phyloP scores from a whole-genome alignment of 2,797 vertebrate genomes.

The Acrocephalus scirpaceus region DNA sequence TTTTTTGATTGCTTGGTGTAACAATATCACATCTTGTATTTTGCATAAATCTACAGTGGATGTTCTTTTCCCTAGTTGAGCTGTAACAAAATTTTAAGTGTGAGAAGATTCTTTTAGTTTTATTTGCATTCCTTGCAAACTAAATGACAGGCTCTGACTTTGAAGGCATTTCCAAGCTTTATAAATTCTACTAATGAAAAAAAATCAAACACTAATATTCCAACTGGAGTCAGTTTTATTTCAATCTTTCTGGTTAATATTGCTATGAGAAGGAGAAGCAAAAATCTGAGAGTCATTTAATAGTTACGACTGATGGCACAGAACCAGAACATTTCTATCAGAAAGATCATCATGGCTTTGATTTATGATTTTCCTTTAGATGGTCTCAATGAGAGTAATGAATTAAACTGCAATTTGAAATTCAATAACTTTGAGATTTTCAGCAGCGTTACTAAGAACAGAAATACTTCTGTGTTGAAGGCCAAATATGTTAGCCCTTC shows the following conservation, averaged over 20 bases:
- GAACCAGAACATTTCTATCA: neutral
- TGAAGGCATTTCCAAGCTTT: neutral
- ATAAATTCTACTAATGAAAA: neutral
- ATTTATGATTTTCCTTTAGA: neutral
- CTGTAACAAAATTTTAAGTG: neutral
- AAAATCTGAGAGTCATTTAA: neutral
- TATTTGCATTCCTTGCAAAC: neutral
- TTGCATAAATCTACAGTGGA: neutral
- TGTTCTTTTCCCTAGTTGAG: neutral
- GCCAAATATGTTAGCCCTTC: neutral
- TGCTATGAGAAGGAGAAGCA: neutral
- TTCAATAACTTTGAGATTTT: neutral
- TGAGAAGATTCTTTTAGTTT: neutral
- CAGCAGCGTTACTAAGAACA: neutral
- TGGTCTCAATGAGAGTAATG: neutral
- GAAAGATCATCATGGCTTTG: neutral
- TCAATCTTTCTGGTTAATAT: neutral
- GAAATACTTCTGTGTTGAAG: neutral
- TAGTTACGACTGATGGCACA: neutral
- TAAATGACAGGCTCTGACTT: neutral
- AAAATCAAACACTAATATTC: neutral
- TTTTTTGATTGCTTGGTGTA: neutral
- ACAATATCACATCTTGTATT: neutral
- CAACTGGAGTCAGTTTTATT: neutral
- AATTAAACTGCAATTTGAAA: conserved; percentile 17